Evolutionary conservation across 2,113 vertebrate species (phyloP).

Genomic region (Poecilia latipinna): DNA sequence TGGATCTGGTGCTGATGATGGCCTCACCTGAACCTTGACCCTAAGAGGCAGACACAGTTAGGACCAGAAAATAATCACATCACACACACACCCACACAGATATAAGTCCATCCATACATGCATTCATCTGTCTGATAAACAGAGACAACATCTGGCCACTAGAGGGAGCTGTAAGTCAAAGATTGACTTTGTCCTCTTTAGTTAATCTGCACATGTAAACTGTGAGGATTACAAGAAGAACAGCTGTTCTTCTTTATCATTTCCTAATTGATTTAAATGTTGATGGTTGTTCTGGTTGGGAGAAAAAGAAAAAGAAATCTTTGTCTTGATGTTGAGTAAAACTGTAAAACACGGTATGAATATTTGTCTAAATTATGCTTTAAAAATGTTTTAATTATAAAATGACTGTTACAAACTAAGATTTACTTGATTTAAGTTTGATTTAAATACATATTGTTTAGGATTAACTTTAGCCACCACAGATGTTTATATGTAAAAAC

Average conservation of each 20-base stretch:
- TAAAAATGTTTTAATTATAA: no score
- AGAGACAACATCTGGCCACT: conserved; percentile 13
- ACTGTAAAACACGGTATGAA: neutral
- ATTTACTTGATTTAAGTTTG: no score
- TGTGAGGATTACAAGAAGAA: neutral
- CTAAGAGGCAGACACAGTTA: conserved; percentile 27
- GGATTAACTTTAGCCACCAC: no score
- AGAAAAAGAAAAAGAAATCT: neutral
- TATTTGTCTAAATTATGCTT: no score
- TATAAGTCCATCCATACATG: no score
- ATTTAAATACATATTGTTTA: no score
- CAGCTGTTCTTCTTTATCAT: neutral
- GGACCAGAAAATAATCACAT: neutral
- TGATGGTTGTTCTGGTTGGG: no score
- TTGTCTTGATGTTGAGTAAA: neutral
- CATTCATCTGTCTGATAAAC: no score
- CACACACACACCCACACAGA: neutral
- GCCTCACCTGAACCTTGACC: conserved; percentile 54
- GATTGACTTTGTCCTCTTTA: accelerated
- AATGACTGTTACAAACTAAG: neutral
- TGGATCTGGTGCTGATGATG: conserved; percentile 20
- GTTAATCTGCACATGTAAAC: neutral
- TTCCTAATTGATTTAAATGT: neutral
- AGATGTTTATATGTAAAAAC: neutral
- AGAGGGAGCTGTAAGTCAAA: conserved; percentile 2